These are phyloP conservation scores for Netelia fuscicornis DNA, from an alignment of 2,888 invertebrate species.

Conservation along the genomic window DNA sequence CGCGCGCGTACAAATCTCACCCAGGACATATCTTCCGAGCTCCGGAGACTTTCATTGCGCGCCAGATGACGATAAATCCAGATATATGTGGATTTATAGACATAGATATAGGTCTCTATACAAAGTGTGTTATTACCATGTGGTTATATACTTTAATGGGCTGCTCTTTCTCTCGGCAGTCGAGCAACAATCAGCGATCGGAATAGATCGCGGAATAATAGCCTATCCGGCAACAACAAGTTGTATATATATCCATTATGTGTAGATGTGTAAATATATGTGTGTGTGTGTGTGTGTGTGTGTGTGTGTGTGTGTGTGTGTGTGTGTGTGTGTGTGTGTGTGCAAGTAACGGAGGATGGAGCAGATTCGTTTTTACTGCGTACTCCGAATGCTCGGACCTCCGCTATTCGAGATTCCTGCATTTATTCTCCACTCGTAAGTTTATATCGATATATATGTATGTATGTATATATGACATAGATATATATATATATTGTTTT, in stretches of 20 bases:
- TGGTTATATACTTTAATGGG: slow-evolving; percentile 51
- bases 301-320: neutral
- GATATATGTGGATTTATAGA: neutral
- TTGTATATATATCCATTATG: neutral
- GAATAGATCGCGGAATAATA: slow-evolving; percentile 58
- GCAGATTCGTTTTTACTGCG: slow-evolving; percentile 20
- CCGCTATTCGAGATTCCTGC: slow-evolving; percentile 53
- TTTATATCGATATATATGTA: slow-evolving; percentile 6
- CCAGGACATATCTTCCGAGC: slow-evolving; percentile 35
- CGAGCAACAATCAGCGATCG: slow-evolving; percentile 59
- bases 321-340: neutral
- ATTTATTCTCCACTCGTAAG: slow-evolving; percentile 35
- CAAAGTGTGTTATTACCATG: slow-evolving; percentile 8
- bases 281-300: neutral
- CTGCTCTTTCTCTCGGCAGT: slow-evolving; percentile 57
- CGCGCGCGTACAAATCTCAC: slow-evolving; percentile 11
- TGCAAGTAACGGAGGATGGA: neutral
- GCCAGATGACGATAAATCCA: neutral
- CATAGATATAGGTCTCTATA: neutral
- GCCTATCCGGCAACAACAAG: slow-evolving; percentile 34
- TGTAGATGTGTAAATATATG: neutral
- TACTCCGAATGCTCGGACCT: slow-evolving; percentile 40
- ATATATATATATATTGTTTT: no score
- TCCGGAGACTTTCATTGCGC: slow-evolving; percentile 33
- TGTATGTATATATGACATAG: slow-evolving; percentile 2